A percentile compares a stretch with the other conserved stretches of the same genome.
Conservation (phyloP, 2,797 vertebrate genomes). For the Xyrichtys novacula region DNA sequence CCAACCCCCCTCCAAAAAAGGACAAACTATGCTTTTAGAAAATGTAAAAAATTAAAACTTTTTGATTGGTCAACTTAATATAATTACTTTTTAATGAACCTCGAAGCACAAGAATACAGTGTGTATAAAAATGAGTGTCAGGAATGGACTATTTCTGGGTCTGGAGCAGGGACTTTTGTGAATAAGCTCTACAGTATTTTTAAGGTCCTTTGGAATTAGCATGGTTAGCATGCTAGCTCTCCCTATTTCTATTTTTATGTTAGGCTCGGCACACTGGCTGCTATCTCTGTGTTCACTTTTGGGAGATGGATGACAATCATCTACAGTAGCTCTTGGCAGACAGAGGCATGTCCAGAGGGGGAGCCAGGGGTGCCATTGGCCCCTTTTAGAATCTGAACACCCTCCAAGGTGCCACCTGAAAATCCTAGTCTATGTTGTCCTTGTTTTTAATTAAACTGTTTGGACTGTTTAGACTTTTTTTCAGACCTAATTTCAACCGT, state of each 20-base stretch:
- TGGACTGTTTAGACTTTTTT: too few relatives aligned
- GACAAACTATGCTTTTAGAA: background rate
- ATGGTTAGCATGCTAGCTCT: background rate
- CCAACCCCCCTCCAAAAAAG: background rate
- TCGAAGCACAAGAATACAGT: background rate
- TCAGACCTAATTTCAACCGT: too few relatives aligned
- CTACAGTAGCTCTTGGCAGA: too few relatives aligned
- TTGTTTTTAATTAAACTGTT: too few relatives aligned
- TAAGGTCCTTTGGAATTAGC: background rate
- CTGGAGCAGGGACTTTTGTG: background rate
- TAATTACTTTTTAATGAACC: background rate
- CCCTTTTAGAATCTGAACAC: too few relatives aligned
- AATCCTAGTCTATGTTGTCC: too few relatives aligned
- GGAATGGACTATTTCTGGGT: background rate
- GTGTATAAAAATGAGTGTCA: background rate
- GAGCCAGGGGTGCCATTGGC: too few relatives aligned
- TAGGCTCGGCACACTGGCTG: slow-evolving; percentile 6
- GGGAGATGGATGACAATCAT: too few relatives aligned
- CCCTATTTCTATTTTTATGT: background rate
- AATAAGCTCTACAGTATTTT: background rate
- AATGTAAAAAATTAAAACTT: background rate
- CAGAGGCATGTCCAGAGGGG: too few relatives aligned
- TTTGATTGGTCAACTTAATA: background rate
- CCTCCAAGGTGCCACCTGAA: too few relatives aligned
- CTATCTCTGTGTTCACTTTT: too few relatives aligned